These are phyloP conservation scores for Chelonia mydas DNA, from an alignment of 2,797 vertebrate genomes.

Conservation along the genomic window DNA sequence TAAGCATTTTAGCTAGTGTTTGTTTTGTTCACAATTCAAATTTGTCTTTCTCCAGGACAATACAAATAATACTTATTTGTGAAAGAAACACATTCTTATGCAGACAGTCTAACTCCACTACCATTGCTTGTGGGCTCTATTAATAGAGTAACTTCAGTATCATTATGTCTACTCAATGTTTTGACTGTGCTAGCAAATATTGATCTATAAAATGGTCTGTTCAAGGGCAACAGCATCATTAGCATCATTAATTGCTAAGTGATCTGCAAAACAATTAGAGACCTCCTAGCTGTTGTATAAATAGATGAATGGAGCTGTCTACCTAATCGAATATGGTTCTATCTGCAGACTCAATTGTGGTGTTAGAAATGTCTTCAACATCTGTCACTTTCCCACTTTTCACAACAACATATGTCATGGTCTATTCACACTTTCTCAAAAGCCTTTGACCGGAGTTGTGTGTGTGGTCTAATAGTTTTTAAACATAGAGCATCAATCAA, in stretches of 20 bases:
- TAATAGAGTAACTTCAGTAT: conserved; percentile 63
- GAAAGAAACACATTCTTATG: conserved; percentile 30
- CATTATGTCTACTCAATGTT: conserved; percentile 52
- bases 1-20: not conserved
- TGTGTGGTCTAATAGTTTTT: not conserved
- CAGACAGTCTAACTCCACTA: not conserved
- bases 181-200: conserved; percentile 70
- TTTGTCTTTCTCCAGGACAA: conserved; percentile 8
- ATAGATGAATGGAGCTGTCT: conserved; percentile 71
- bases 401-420: not conserved
- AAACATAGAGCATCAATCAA: not conserved
- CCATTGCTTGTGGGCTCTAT: conserved; percentile 42
- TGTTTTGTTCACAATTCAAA: conserved; percentile 11
- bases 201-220: conserved; percentile 66
- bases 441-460: not conserved
- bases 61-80: not conserved
- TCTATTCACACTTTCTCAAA: not conserved
- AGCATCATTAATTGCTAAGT: conserved; percentile 78
- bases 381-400: conserved; percentile 45
- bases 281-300: conserved; percentile 62
- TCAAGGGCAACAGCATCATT: conserved; percentile 76
- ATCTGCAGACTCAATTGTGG: conserved; percentile 4
- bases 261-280: conserved; percentile 79
- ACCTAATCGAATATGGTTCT: conserved; percentile 61
- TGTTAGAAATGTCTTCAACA: conserved; percentile 36